phyloP scores from a whole-genome alignment of 2,888 invertebrate genomes.

The Scaptomyza reducta region DNA sequence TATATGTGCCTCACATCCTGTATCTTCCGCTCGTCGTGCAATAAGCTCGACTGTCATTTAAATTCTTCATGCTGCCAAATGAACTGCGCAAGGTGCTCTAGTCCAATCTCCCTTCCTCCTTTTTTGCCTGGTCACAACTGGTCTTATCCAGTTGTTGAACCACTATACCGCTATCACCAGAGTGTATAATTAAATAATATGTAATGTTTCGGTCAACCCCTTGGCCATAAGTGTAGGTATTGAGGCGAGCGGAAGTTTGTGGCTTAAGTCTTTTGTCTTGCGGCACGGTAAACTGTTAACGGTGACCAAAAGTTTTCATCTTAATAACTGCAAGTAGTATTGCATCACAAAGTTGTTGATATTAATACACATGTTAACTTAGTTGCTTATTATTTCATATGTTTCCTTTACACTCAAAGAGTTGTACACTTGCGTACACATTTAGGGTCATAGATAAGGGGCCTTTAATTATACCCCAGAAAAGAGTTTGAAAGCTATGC shows the following conservation, averaged over 20 bases:
- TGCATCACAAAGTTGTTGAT: conserved; percentile 47
- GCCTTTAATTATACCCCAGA: not conserved
- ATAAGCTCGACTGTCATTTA: conserved; percentile 75
- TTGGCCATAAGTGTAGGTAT: conserved; percentile 24
- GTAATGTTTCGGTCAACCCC: conserved; percentile 36
- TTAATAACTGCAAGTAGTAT: conserved; percentile 30
- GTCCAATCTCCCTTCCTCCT: not conserved
- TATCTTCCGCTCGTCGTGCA: conserved; percentile 5
- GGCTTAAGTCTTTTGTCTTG: conserved; percentile 63
- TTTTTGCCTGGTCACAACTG: no score
- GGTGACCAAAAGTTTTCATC: conserved; percentile 28
- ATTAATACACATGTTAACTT: conserved; percentile 7
- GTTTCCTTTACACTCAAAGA: not conserved
- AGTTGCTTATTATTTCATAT: not conserved
- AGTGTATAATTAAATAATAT: conserved; percentile 74
- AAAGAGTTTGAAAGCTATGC: no score
- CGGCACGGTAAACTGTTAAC: conserved; percentile 38
- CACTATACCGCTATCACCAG: conserved; percentile 18
- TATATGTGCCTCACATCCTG: conserved; percentile 26
- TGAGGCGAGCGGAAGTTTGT: conserved; percentile 53
- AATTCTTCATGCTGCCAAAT: conserved; percentile 67
- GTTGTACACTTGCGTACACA: not conserved
- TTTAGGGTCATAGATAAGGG: no score
- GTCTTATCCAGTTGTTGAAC: conserved; percentile 11
- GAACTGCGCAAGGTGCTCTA: conserved; percentile 66